Percentiles rank a stretch among this genome's conserved stretches.
Conservation (phyloP, 2,888 invertebrate species). For the Protonemura montana region DNA sequence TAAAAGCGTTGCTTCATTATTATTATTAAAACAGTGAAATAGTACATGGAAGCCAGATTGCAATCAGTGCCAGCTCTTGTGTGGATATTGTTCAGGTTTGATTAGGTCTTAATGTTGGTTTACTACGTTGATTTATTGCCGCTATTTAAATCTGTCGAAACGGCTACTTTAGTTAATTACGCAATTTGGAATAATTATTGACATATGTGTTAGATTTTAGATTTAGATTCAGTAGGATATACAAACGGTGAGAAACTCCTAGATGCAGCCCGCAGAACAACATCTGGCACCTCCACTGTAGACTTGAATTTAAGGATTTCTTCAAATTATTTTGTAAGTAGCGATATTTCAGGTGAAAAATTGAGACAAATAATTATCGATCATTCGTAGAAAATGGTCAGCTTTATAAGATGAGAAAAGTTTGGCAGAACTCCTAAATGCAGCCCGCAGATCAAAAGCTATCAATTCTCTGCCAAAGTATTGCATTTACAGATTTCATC, state of each 20-base stretch:
- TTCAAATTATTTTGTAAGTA: too few relatives aligned
- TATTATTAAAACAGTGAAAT: constrained; percentile 9
- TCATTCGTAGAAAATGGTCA: too few relatives aligned
- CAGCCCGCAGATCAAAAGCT: too few relatives aligned
- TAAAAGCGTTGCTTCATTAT: constrained; percentile 13
- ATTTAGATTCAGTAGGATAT: neutral
- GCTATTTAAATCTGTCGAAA: neutral
- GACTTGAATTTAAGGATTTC: too few relatives aligned
- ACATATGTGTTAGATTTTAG: neutral
- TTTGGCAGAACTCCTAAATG: too few relatives aligned
- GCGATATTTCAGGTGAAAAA: too few relatives aligned
- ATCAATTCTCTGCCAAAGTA: too few relatives aligned
- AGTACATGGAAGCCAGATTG: neutral
- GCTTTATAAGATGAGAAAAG: too few relatives aligned
- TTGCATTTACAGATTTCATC: too few relatives aligned
- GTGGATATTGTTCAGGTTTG: neutral
- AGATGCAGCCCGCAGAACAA: neutral
- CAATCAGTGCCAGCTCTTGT: neutral
- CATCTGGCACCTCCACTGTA: neutral
- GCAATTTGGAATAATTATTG: neutral
- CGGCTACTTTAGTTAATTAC: neutral
- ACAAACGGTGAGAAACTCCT: neutral
- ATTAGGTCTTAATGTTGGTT: constrained; percentile 7
- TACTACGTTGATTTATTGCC: neutral
- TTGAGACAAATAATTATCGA: too few relatives aligned